These are phyloP conservation scores for Cebidichthys violaceus DNA, from an alignment of 2,113 vertebrate genomes.

Conservation along the genomic window DNA sequence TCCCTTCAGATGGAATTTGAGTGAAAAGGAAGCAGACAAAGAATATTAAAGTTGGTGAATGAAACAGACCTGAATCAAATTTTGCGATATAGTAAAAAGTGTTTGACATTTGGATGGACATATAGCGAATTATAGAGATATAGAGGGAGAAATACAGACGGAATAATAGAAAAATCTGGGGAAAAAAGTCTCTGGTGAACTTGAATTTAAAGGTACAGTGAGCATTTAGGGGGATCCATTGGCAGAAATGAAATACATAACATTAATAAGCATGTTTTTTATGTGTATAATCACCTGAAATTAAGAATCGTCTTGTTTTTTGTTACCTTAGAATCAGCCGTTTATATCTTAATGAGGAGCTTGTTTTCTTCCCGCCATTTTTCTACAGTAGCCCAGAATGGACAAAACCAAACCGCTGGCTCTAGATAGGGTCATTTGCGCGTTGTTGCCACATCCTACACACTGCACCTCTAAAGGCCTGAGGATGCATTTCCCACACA, in stretches of 20 bases:
- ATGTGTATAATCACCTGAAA: too few relatives aligned
- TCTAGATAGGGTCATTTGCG: too few relatives aligned
- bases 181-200: neutral
- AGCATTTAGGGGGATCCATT: neutral
- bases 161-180: neutral
- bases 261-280: too few relatives aligned
- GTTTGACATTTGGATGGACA: neutral
- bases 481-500: neutral
- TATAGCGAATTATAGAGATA: neutral
- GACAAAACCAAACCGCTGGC: too few relatives aligned
- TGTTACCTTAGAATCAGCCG: too few relatives aligned
- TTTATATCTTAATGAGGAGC: too few relatives aligned
- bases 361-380: too few relatives aligned
- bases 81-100: neutral
- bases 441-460: too few relatives aligned
- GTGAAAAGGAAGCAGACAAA: neutral
- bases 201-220: neutral
- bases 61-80: neutral
- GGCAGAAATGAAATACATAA: too few relatives aligned
- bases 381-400: too few relatives aligned
- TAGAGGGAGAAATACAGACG: neutral
- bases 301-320: too few relatives aligned
- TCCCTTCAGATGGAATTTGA: conserved; percentile 12
- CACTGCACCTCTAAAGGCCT: neutral
- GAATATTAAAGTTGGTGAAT: neutral